These are phyloP conservation scores for Bolinopsis microptera DNA, from an alignment of 37 sponge, comb jelly and placozoan genomes.

Conservation along the genomic window DNA sequence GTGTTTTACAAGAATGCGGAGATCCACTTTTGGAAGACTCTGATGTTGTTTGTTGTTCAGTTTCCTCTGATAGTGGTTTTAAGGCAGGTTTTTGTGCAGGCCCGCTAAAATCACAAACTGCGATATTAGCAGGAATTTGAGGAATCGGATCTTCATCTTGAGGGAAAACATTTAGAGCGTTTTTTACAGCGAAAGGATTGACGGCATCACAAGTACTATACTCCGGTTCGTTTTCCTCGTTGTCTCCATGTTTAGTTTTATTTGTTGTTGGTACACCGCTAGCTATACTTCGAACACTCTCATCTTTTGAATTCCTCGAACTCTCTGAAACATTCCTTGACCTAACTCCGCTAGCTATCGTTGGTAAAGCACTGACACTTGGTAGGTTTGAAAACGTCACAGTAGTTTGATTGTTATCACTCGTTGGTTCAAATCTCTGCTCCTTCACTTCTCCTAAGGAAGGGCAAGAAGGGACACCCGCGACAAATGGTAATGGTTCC, in stretches of 20 bases:
- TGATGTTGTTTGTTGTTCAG: not conserved
- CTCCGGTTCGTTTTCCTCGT: not conserved
- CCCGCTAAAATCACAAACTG: not conserved
- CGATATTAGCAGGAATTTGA: not conserved
- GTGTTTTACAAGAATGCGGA: not conserved
- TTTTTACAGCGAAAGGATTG: not conserved
- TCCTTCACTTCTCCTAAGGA: not conserved
- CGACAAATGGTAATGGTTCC: not conserved
- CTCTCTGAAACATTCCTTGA: not conserved
- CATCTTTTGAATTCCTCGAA: not conserved
- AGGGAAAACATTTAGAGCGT: too few relatives aligned
- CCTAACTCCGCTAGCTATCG: not conserved
- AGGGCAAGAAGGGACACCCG: not conserved
- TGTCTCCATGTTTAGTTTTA: too few relatives aligned
- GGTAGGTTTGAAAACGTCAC: not conserved
- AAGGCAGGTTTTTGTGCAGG: not conserved
- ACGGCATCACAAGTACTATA: not conserved
- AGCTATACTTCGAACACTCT: not conserved
- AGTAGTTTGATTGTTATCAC: too few relatives aligned
- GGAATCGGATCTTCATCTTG: not conserved
- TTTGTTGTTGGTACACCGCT: not conserved
- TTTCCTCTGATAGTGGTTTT: not conserved
- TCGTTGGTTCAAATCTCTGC: not conserved
- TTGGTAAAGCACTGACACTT: not conserved
- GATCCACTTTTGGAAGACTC: not conserved